phyloP scores from a whole-genome alignment of 2,888 invertebrate genomes.

The Lasius platythorax region DNA sequence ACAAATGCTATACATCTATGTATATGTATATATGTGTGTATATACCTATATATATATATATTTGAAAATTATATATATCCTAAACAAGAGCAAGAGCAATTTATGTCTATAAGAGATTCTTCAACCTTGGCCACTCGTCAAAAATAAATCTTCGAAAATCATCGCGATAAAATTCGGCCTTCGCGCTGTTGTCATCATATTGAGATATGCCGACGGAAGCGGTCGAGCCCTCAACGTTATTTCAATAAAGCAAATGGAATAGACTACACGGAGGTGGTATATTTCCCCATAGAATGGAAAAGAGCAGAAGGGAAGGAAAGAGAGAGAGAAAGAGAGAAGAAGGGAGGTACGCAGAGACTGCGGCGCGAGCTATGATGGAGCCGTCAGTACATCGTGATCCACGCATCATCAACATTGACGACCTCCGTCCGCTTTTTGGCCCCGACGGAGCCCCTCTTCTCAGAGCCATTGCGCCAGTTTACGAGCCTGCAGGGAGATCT shows the following conservation, averaged over 20 bases:
- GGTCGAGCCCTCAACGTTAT: slow-evolving; percentile 71
- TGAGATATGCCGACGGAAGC: slow-evolving; percentile 59
- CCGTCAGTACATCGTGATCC: slow-evolving; percentile 84
- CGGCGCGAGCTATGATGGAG: slow-evolving; percentile 76
- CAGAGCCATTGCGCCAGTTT: slow-evolving; percentile 79
- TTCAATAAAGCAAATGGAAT: slow-evolving; percentile 80
- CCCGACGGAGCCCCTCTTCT: slow-evolving; percentile 70
- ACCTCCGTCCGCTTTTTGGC: slow-evolving; percentile 83
- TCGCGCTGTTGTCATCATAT: slow-evolving; percentile 12
- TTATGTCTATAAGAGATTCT: neutral
- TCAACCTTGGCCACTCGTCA: neutral
- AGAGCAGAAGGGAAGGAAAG: slow-evolving; percentile 51
- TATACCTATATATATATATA: too few species aligned
- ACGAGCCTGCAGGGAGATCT: slow-evolving; percentile 78
- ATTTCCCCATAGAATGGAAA: slow-evolving; percentile 68
- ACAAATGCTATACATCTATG: neutral
- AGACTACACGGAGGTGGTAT: slow-evolving; percentile 68
- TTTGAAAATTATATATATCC: neutral
- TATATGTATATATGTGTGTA: neutral
- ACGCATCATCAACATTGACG: slow-evolving; percentile 85
- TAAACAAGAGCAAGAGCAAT: neutral
- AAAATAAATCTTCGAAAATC: slow-evolving; percentile 65
- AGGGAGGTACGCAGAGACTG: slow-evolving; percentile 44
- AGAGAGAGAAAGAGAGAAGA: slow-evolving; percentile 24
- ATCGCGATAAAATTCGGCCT: slow-evolving; percentile 51